phyloP scores from a whole-genome alignment of 2,113 vertebrate genomes.

The Agelaius tricolor region DNA sequence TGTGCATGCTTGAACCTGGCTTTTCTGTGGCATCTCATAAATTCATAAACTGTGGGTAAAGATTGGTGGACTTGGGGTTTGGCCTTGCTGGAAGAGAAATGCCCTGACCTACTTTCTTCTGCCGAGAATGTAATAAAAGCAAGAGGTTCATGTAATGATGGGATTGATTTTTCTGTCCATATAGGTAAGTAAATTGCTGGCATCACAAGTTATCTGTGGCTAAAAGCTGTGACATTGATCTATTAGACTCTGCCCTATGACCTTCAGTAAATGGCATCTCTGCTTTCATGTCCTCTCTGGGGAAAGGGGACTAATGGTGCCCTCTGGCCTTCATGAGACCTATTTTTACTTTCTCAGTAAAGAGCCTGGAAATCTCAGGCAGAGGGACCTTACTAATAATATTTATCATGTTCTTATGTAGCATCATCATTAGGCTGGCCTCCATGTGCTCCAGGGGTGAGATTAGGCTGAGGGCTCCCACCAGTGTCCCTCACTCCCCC shows the following conservation, averaged over 20 bases:
- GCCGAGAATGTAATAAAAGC: constrained; percentile 24
- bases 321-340: not conserved
- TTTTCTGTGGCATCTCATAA: not conserved
- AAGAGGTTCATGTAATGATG: constrained; percentile 29
- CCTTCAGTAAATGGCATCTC: constrained; percentile 39
- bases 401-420: not conserved
- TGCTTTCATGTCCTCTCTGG: not conserved
- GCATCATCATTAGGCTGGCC: not conserved
- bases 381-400: not conserved
- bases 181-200: constrained; percentile 64
- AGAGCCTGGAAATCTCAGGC: not conserved
- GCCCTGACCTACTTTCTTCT: constrained; percentile 52
- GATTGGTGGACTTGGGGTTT: not conserved
- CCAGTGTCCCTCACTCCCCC: not conserved
- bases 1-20: not conserved
- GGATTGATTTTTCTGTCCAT: constrained; percentile 58
- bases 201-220: constrained; percentile 44
- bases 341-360: not conserved
- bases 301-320: not conserved
- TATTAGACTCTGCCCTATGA: constrained; percentile 1
- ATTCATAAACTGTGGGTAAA: not conserved
- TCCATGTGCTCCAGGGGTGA: not conserved
- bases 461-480: not conserved
- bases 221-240: constrained; percentile 68
- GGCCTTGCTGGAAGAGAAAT: not conserved